Conservation (phyloP, 2,113 vertebrate genomes). For the Podocnemis expansa region DNA sequence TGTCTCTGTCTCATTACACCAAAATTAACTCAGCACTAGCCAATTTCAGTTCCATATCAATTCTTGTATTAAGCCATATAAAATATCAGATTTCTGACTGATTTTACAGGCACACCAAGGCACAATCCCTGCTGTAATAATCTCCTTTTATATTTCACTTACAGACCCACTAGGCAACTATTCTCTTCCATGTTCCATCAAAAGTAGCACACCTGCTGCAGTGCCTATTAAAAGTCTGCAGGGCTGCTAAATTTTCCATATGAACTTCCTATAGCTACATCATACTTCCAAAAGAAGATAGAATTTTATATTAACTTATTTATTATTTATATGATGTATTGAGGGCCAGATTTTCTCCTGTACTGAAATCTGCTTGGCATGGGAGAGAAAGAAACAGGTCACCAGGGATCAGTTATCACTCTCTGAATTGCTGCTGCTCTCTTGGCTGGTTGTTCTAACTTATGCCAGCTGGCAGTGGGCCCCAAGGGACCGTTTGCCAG, state of each 20-base stretch:
- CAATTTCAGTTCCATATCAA: background rate
- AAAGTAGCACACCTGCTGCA: background rate
- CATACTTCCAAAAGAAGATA: background rate
- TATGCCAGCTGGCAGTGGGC: background rate
- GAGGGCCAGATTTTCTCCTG: background rate
- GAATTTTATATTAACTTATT: background rate
- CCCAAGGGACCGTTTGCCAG: background rate
- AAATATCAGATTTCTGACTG: accelerated
- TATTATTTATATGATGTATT: background rate
- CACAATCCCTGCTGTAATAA: background rate
- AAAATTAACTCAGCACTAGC: background rate
- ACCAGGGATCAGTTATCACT: background rate
- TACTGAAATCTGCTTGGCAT: background rate
- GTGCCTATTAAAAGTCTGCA: background rate
- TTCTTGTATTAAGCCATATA: background rate
- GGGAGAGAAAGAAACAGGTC: background rate
- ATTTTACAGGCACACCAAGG: background rate
- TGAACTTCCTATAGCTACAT: background rate
- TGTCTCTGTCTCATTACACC: background rate
- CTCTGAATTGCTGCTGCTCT: background rate
- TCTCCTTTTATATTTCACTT: background rate
- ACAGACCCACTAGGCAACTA: background rate
- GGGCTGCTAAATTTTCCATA: background rate
- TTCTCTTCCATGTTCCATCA: background rate
- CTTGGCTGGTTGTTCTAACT: accelerated